These are phyloP conservation scores for Gracilinanus agilis DNA, from an alignment of 2,113 vertebrate genomes.

Conservation along the genomic window DNA sequence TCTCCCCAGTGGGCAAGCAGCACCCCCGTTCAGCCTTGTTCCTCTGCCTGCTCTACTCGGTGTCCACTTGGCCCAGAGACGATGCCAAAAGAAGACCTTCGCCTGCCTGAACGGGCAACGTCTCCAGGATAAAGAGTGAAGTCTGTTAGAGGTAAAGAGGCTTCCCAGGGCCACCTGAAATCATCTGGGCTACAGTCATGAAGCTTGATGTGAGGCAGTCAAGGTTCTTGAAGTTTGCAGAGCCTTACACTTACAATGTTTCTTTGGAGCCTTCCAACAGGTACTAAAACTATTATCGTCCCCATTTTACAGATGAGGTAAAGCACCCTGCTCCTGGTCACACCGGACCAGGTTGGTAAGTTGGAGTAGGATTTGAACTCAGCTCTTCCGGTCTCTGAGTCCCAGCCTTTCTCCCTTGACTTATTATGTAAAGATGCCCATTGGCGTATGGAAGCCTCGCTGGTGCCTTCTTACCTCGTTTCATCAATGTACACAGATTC, in stretches of 20 bases:
- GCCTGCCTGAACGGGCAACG: background rate
- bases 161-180: background rate
- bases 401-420: background rate
- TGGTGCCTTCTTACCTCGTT: constrained; percentile 89
- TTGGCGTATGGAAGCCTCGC: background rate
- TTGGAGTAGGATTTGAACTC: background rate
- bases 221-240: background rate
- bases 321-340: background rate
- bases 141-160: background rate
- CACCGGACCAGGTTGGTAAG: background rate
- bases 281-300: too few relatives aligned
- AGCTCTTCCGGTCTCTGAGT: background rate
- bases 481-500: constrained; percentile 98
- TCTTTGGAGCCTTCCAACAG: background rate
- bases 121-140: background rate
- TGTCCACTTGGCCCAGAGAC: background rate
- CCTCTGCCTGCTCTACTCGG: background rate
- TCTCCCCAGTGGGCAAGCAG: background rate
- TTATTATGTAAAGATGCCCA: background rate
- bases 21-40: background rate
- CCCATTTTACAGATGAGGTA: background rate
- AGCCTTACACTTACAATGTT: too few relatives aligned
- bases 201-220: background rate
- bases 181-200: background rate
- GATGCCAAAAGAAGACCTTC: background rate